A percentile compares a stretch with the other conserved stretches of the same genome.
phyloP scores from a whole-genome alignment of 2,888 invertebrate genomes.

The Drosophila kuntzei region DNA sequence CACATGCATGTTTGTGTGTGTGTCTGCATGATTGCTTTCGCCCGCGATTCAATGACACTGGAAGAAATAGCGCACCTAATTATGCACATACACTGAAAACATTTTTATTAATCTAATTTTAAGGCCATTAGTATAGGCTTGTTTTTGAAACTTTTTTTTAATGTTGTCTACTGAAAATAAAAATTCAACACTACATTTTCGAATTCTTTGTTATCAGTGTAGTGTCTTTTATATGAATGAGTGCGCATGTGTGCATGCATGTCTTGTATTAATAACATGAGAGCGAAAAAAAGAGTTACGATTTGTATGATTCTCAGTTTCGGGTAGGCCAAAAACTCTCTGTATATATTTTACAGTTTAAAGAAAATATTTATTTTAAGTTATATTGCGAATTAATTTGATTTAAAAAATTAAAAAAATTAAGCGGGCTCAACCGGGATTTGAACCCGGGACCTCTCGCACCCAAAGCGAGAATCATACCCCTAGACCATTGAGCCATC shows the following conservation, averaged over 20 bases:
- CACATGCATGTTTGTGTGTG: neutral
- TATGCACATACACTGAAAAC: neutral
- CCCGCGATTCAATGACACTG: neutral
- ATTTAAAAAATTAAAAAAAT: slow-evolving; percentile 11
- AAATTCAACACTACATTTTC: too few relatives aligned
- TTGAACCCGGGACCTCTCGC: slow-evolving; percentile 86
- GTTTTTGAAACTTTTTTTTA: too few relatives aligned
- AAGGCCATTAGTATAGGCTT: too few relatives aligned
- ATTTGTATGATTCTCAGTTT: too few relatives aligned
- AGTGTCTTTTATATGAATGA: neutral
- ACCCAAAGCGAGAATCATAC: slow-evolving; percentile 85
- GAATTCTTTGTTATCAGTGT: too few relatives aligned
- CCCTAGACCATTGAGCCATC: slow-evolving; percentile 85
- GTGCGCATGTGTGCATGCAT: neutral
- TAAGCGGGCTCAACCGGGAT: slow-evolving; percentile 84
- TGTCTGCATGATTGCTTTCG: neutral
- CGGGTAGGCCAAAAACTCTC: too few relatives aligned
- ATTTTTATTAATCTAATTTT: too few relatives aligned
- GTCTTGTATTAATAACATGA: neutral
- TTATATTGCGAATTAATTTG: neutral
- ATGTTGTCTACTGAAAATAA: too few relatives aligned
- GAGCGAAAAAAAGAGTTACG: too few relatives aligned
- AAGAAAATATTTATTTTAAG: neutral
- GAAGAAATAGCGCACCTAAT: neutral
- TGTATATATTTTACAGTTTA: too few relatives aligned